Conservation (phyloP, 2,113 vertebrate species). For the Boleophthalmus pectinirostris region DNA sequence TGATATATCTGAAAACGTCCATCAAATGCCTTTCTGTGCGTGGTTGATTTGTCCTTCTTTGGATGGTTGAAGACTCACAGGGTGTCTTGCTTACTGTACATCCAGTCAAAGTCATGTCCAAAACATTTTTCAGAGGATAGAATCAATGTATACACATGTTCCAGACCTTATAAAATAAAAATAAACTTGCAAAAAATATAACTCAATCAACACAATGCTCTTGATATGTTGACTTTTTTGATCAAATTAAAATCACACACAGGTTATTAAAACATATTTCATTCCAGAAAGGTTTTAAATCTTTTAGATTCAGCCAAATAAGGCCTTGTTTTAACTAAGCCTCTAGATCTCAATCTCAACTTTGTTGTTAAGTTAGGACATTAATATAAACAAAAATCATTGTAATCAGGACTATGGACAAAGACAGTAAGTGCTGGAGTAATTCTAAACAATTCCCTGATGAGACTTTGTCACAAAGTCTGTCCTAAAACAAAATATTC, state of each 20-base stretch:
- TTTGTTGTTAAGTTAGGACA: conserved; percentile 43
- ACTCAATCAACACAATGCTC: conserved; percentile 11
- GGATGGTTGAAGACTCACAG: neutral
- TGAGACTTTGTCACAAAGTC: conserved; percentile 16
- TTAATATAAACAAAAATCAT: conserved; percentile 41
- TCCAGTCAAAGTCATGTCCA: conserved; percentile 4
- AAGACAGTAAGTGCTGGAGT: conserved; percentile 1
- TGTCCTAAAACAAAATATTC: conserved; percentile 22
- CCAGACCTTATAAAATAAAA: conserved; percentile 31
- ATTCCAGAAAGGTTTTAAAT: conserved; percentile 23
- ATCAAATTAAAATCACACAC: conserved; percentile 1
- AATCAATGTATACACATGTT: conserved; percentile 21
- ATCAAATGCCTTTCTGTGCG: conserved; percentile 20
- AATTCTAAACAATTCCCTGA: conserved; percentile 22
- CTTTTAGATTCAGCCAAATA: conserved; percentile 8
- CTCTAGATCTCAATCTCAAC: conserved; percentile 39
- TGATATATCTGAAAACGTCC: neutral
- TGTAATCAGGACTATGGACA: conserved; percentile 26
- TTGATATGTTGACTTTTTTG: conserved; percentile 29
- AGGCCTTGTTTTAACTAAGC: conserved; percentile 26
- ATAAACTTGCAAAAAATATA: conserved; percentile 15
- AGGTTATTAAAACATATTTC: conserved; percentile 26
- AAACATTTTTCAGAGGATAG: conserved; percentile 21
- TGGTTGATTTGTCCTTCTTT: conserved; percentile 22
- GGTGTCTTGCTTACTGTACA: neutral